phyloP scores from a whole-genome alignment of 1,140 invertebrate species.

The Macrobrachium rosenbergii region DNA sequence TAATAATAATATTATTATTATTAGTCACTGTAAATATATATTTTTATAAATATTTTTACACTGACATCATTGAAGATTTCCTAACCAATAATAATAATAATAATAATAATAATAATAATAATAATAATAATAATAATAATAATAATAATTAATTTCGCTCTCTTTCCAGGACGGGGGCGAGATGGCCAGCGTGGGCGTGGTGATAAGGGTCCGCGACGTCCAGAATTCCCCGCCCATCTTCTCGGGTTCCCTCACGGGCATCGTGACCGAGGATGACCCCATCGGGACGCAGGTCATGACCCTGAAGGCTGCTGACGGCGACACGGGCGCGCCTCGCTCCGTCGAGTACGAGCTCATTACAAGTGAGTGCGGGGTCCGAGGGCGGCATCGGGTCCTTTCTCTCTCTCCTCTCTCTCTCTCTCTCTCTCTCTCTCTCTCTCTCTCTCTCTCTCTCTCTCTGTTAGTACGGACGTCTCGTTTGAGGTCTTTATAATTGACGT shows the following conservation, averaged over 20 bases:
- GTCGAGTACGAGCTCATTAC: slow-evolving; percentile 84
- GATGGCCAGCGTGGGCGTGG: slow-evolving; percentile 79
- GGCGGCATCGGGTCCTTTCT: background rate
- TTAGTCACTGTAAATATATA: no score
- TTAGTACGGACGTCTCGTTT: no score
- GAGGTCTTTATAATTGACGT: no score
- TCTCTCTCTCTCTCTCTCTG: no score
- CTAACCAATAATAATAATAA: no score
- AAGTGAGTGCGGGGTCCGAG: slow-evolving; percentile 75
- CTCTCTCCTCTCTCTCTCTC: background rate
- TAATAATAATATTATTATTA: no score
- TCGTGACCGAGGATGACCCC: slow-evolving; percentile 85
- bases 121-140: no score
- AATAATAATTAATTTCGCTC: background rate
- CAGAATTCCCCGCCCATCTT: slow-evolving; percentile 80
- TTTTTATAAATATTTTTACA: no score
- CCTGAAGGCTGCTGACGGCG: slow-evolving; percentile 85
- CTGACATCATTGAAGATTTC: no score
- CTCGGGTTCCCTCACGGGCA: slow-evolving; percentile 82
- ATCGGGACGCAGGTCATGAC: slow-evolving; percentile 87
- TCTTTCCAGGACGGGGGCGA: slow-evolving; percentile 81
- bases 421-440: no score
- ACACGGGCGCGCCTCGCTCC: slow-evolving; percentile 81
- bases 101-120: no score
- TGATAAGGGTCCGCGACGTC: slow-evolving; percentile 82